phyloP scores from a whole-genome alignment of 35 echinoderm and acorn worm species.

The Stichopus chloronotus region DNA sequence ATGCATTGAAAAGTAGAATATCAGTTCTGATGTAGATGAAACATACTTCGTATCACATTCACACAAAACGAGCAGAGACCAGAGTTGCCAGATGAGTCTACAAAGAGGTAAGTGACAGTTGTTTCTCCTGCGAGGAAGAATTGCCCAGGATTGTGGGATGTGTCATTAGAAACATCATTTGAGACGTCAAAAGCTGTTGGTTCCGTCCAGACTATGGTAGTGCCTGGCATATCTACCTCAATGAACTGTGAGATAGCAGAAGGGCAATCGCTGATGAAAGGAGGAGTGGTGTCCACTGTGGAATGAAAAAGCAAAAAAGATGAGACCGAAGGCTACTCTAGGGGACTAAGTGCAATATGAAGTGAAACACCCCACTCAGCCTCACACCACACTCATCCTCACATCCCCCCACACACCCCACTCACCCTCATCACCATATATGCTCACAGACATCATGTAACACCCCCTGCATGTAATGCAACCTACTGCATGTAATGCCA shows the following conservation, averaged over 20 bases:
- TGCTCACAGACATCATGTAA: too few species aligned
- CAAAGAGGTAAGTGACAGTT: not conserved
- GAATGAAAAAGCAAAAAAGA: not conserved
- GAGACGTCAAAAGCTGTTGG: not conserved
- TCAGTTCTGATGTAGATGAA: not conserved
- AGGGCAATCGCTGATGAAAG: not conserved
- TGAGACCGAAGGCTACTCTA: too few species aligned
- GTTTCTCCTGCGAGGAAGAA: not conserved
- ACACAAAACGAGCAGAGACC: conserved; percentile 11
- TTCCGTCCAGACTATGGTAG: not conserved
- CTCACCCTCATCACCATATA: too few species aligned
- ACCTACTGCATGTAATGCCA: too few species aligned
- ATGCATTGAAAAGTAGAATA: not conserved
- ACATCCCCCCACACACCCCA: too few species aligned
- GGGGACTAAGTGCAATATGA: too few species aligned
- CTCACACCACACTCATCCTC: too few species aligned
- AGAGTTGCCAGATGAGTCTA: not conserved
- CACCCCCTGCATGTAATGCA: too few species aligned
- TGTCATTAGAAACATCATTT: not conserved
- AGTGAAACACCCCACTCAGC: too few species aligned
- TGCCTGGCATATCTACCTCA: not conserved
- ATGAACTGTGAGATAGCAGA: not conserved
- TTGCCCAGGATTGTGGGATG: not conserved
- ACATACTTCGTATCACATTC: not conserved
- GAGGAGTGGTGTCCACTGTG: conserved; percentile 23